A percentile compares a stretch with the other conserved stretches of the same genome.
These are phyloP conservation scores for Apis laboriosa DNA, from an alignment of 1,140 invertebrate species.

Conservation along the genomic window DNA sequence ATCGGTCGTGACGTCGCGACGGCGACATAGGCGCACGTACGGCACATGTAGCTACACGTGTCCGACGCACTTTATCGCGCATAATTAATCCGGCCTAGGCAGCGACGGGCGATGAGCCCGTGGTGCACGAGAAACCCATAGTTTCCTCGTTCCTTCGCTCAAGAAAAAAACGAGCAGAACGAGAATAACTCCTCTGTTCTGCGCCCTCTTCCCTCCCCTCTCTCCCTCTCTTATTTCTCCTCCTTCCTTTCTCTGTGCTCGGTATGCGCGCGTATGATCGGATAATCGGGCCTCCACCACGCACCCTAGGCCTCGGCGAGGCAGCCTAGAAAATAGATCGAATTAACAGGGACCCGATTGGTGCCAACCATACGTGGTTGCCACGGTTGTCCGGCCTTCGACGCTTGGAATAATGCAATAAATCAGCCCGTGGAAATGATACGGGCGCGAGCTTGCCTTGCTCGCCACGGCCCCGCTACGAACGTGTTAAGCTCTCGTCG, in stretches of 20 bases:
- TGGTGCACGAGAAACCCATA: constrained; percentile 49
- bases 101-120: constrained; percentile 56
- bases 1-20: constrained; percentile 65
- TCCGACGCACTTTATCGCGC: constrained; percentile 68
- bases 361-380: constrained; percentile 12
- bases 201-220: background rate
- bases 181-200: background rate
- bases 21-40: constrained; percentile 61
- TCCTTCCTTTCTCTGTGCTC: background rate
- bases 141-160: constrained; percentile 47
- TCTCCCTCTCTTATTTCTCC: too few species aligned
- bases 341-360: constrained; percentile 50
- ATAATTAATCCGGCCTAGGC: constrained; percentile 66
- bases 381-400: constrained; percentile 44
- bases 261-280: constrained; percentile 50
- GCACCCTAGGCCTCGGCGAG: constrained; percentile 18
- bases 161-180: constrained; percentile 28
- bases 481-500: constrained; percentile 33
- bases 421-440: constrained; percentile 49
- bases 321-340: constrained; percentile 56
- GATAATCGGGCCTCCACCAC: constrained; percentile 54
- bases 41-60: constrained; percentile 65
- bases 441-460: constrained; percentile 14
- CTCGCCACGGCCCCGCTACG: background rate
- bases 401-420: constrained; percentile 48